These are phyloP conservation scores for Hyles lineata DNA, from an alignment of 2,888 invertebrate species.

Conservation along the genomic window DNA sequence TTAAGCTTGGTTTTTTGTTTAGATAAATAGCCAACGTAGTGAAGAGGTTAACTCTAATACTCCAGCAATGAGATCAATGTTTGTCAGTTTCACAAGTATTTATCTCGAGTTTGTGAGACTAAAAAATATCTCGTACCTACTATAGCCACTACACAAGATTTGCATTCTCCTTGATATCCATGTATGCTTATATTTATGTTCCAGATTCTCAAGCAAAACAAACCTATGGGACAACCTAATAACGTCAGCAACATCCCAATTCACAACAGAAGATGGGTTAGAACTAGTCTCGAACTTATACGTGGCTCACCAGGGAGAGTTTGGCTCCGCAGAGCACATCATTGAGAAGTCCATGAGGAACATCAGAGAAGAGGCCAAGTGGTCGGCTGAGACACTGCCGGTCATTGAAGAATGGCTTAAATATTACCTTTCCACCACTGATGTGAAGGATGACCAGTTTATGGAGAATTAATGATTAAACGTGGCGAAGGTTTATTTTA, in stretches of 20 bases:
- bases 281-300: slow-evolving; percentile 88
- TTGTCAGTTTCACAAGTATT: too few relatives aligned
- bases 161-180: too few relatives aligned
- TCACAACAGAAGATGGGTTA: slow-evolving; percentile 90
- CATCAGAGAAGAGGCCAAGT: slow-evolving; percentile 90
- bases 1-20: too few relatives aligned
- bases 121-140: too few relatives aligned
- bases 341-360: slow-evolving; percentile 89
- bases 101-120: too few relatives aligned
- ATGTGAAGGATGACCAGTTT: slow-evolving; percentile 55
- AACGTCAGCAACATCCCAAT: slow-evolving; percentile 89
- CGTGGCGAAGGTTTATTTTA: too few relatives aligned
- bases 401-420: slow-evolving; percentile 90
- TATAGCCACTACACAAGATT: too few relatives aligned
- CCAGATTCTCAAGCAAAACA: slow-evolving; percentile 87
- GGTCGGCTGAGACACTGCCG: slow-evolving; percentile 91
- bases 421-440: slow-evolving; percentile 52
- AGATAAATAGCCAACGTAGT: too few relatives aligned
- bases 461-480: slow-evolving; percentile 41
- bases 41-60: too few relatives aligned
- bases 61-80: too few relatives aligned
- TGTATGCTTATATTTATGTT: too few relatives aligned
- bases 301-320: slow-evolving; percentile 86
- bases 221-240: slow-evolving; percentile 91
- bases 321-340: slow-evolving; percentile 89